Percentiles rank a stretch among this genome's conserved stretches.
Conservation (phyloP, 2,888 invertebrate species). For the Trissolcus brochymenae region DNA sequence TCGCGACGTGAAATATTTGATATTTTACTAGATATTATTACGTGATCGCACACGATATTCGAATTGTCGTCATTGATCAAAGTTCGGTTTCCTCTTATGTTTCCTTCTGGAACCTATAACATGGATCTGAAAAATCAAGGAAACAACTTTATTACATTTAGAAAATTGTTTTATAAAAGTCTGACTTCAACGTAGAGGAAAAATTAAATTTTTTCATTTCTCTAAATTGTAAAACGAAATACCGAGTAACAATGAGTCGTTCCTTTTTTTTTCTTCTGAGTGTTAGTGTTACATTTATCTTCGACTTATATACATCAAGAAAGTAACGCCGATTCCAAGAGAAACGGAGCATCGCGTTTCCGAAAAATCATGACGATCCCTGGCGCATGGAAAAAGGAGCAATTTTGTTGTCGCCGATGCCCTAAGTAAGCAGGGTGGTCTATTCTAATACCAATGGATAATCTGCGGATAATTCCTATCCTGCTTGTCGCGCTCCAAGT, state of each 20-base stretch:
- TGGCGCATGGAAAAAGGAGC: constrained; percentile 30
- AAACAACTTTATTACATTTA: not conserved
- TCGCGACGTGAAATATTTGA: constrained; percentile 30
- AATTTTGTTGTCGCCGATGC: constrained; percentile 22
- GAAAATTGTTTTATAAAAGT: not conserved
- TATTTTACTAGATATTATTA: constrained; percentile 39
- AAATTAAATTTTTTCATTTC: no score
- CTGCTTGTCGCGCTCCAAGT: constrained; percentile 4
- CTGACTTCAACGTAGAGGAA: no score
- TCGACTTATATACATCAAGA: constrained; percentile 40
- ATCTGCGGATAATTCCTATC: constrained; percentile 36
- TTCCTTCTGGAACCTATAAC: constrained; percentile 45
- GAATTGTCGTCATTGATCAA: constrained; percentile 57
- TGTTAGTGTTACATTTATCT: constrained; percentile 43
- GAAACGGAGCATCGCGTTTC: constrained; percentile 35
- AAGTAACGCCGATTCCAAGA: constrained; percentile 45
- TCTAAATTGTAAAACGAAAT: constrained; percentile 9
- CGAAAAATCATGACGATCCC: constrained; percentile 39
- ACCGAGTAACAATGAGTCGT: constrained; percentile 10
- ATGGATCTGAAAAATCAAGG: constrained; percentile 37
- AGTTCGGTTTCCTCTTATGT: constrained; percentile 45
- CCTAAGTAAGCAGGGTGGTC: constrained; percentile 50
- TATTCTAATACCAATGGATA: constrained; percentile 33
- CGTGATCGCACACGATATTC: constrained; percentile 26
- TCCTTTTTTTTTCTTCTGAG: constrained; percentile 8